These are phyloP conservation scores for Rhinoptilus africanus DNA, from an alignment of 2,113 vertebrate genomes.

Conservation along the genomic window DNA sequence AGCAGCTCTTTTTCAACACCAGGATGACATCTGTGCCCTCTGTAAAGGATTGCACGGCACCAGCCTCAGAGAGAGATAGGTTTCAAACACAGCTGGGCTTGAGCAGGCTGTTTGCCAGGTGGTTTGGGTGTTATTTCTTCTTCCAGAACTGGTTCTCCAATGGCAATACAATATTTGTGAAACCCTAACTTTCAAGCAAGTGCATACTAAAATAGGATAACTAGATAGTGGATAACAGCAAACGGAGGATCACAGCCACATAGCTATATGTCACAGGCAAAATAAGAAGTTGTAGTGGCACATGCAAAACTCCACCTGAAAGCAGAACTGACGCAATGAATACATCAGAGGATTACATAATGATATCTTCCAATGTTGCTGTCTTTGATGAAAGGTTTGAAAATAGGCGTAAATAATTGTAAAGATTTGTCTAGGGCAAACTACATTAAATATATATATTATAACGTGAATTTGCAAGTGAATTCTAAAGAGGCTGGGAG, in stretches of 20 bases:
- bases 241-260: not conserved
- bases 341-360: not conserved
- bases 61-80: not conserved
- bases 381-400: not conserved
- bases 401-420: not conserved
- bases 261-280: not conserved
- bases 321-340: not conserved
- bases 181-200: not conserved
- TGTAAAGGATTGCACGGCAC: not conserved
- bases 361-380: not conserved
- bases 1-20: not conserved
- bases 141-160: not conserved
- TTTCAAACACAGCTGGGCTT: not conserved
- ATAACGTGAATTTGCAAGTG: not conserved
- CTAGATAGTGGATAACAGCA: not conserved
- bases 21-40: conserved; percentile 14
- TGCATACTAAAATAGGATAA: not conserved
- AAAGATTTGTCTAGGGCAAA: not conserved
- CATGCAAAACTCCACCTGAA: not conserved
- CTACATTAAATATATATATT: not conserved
- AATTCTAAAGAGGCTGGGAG: not conserved
- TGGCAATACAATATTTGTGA: not conserved
- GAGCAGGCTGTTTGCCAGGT: not conserved
- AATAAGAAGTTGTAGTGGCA: not conserved
- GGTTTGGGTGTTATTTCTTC: not conserved